These are phyloP conservation scores for Flexamia atlantica DNA, from an alignment of 2,888 invertebrate genomes.

Conservation along the genomic window DNA sequence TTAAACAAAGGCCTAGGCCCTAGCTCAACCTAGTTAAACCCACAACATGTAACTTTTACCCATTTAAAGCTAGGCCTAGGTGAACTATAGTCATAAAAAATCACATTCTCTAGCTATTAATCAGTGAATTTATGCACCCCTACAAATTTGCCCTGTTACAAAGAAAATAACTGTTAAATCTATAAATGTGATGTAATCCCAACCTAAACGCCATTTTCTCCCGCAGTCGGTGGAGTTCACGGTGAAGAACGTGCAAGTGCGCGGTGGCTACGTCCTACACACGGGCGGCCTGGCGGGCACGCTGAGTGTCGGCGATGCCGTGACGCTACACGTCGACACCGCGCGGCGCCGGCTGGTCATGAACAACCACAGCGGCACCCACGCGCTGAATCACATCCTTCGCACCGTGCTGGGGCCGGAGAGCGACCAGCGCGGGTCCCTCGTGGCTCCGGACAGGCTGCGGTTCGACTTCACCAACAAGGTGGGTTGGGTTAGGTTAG, in stretches of 20 bases:
- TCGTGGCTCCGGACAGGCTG: constrained; percentile 97
- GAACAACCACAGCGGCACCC: constrained; percentile 99
- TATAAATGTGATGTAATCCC: too few species aligned
- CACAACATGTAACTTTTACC: too few species aligned
- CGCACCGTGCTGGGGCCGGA: constrained; percentile 93
- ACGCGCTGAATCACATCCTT: constrained; percentile 96
- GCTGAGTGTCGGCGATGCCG: constrained; percentile 90
- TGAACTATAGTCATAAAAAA: too few species aligned
- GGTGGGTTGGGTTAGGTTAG: constrained; percentile 72
- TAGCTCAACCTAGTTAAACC: too few species aligned
- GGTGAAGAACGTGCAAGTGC: constrained; percentile 92
- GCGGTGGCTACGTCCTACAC: constrained; percentile 97
- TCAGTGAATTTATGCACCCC: too few species aligned
- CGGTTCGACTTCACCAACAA: constrained; percentile 99
- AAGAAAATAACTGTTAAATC: too few species aligned
- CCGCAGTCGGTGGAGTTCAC: constrained; percentile 88
- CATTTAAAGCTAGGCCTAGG: too few species aligned
- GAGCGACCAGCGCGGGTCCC: constrained; percentile 96
- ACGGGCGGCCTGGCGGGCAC: constrained; percentile 91
- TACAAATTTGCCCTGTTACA: too few species aligned
- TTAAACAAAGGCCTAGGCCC: too few species aligned
- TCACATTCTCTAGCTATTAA: too few species aligned
- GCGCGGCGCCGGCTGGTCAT: constrained; percentile 93
- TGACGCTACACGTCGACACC: constrained; percentile 90
- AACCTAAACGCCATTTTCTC: not conserved